Evolutionary conservation across 2,888 invertebrate species (phyloP), one percentile per base, ranked within the genome.

Genomic region (Drosophila niveifrons): DNA sequence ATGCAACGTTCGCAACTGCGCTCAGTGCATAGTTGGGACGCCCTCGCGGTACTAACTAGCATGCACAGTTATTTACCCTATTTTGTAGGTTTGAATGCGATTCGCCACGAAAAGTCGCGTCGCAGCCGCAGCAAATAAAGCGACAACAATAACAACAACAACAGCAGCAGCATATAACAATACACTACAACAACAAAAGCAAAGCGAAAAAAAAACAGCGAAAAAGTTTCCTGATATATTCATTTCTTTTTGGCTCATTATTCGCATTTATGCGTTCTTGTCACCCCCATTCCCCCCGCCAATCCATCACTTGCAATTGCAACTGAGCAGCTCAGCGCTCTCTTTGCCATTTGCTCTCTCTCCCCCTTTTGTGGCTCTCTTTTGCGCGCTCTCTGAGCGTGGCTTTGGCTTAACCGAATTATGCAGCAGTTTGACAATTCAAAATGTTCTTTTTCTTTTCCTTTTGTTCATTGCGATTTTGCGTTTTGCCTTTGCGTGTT

Each of bases 41-140:
- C 84, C 81, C 74, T 70, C 74, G 75, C 89, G 61, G 52, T 84
- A 85, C 85, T 85, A 89, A 87, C 85, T 75, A 82, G 64, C 79
- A 82, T 80, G 72, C 88, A 68, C 80, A 65, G 57, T 75, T 89
- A 72, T 89, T 82, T 85, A 85, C 89, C 89, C 84, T 84, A 84
- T 84, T 84, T 89, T 87, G 85, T 85, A 84, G 84, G 87, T 84
- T 84, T 76, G 46, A 57, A 72, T 80, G 67, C 76, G 66, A 67
- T 78, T 65, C 76, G 66, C 53, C 50, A 56, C 69, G 61, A 63
- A 69, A 69, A 68, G 64, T 59, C 70, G 81, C 76, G 73, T 72
- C 74, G 66, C 64, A 29, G 68, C 47, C 43, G 59, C 50, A 36
- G 50, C 43, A 53, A 50, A 28, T 28, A 36, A 57, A 69, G 50